Evolutionary conservation across 2,888 invertebrate species (phyloP).

Genomic region (Pachydiplax longipennis): DNA sequence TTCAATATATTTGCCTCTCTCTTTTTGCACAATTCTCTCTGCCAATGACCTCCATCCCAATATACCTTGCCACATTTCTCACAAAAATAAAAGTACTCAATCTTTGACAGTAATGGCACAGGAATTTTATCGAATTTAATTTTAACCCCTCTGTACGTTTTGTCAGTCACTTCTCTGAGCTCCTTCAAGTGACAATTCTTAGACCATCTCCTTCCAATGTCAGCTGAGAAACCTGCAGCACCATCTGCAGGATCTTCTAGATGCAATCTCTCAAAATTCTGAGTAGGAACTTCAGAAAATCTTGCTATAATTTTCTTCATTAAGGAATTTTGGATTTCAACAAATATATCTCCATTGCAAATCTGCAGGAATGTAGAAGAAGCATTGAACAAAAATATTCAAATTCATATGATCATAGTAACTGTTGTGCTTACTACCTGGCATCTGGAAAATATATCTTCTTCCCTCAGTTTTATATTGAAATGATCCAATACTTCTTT

Average conservation of each 20-base stretch:
- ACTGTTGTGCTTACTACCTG: constrained; percentile 61
- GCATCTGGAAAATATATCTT: constrained; percentile 76
- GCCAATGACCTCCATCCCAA: constrained; percentile 70
- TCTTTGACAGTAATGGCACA: constrained; percentile 59
- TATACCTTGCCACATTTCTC: constrained; percentile 77
- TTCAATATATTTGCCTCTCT: background rate
- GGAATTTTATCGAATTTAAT: constrained; percentile 62
- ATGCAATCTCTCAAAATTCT: no score
- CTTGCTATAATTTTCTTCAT: constrained; percentile 38
- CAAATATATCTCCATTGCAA: background rate
- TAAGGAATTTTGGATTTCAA: constrained; percentile 17
- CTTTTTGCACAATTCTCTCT: constrained; percentile 48
- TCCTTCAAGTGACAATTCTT: background rate
- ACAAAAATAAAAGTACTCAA: constrained; percentile 72
- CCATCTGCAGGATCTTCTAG: background rate
- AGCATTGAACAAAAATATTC: background rate
- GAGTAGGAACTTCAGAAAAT: background rate
- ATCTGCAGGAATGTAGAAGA: background rate
- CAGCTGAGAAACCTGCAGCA: background rate
- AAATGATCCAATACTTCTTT: constrained; percentile 71
- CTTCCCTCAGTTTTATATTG: constrained; percentile 68
- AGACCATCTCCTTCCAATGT: background rate
- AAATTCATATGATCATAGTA: background rate
- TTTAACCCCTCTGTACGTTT: background rate
- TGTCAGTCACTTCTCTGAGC: background rate